Percentiles rank a stretch among this genome's conserved stretches.
Evolutionary conservation across 1,140 invertebrate species (phyloP).

Genomic region (Anoplolepis gracilipes): DNA sequence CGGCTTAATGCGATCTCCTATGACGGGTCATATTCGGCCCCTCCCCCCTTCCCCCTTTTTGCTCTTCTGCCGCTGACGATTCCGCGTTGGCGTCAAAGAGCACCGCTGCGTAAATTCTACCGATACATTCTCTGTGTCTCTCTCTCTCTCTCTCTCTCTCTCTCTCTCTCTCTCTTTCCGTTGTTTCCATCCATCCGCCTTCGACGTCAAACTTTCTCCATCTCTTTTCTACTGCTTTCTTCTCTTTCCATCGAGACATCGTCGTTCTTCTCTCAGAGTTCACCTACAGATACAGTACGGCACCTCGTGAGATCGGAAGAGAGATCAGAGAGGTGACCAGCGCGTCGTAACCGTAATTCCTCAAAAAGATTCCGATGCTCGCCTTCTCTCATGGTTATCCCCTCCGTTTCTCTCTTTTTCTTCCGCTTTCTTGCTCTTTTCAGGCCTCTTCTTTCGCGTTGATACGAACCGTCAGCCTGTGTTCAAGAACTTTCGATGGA

Average conservation of each 20-base stretch:
- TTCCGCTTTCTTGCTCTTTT: neutral
- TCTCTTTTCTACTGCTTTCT: conserved; percentile 47
- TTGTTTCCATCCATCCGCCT: conserved; percentile 41
- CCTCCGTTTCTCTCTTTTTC: neutral
- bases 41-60: conserved; percentile 60
- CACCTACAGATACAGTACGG: neutral
- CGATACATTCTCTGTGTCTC: neutral
- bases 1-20: conserved; percentile 79
- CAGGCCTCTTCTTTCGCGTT: neutral
- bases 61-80: conserved; percentile 48
- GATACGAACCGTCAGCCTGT: conserved; percentile 22
- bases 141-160: conserved; percentile 10
- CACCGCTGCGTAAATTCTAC: conserved; percentile 70
- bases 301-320: conserved; percentile 24
- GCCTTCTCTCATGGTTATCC: conserved; percentile 24
- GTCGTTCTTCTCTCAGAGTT: conserved; percentile 47
- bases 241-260: conserved; percentile 26
- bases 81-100: conserved; percentile 70
- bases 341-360: conserved; percentile 49
- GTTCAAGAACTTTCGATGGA: conserved; percentile 50
- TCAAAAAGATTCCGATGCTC: conserved; percentile 54
- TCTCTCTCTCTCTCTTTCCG: neutral
- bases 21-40: conserved; percentile 77
- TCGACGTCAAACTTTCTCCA: conserved; percentile 24
- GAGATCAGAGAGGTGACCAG: conserved; percentile 39